phyloP scores from a whole-genome alignment of 2,113 vertebrate species.

The Synodontis membranacea region DNA sequence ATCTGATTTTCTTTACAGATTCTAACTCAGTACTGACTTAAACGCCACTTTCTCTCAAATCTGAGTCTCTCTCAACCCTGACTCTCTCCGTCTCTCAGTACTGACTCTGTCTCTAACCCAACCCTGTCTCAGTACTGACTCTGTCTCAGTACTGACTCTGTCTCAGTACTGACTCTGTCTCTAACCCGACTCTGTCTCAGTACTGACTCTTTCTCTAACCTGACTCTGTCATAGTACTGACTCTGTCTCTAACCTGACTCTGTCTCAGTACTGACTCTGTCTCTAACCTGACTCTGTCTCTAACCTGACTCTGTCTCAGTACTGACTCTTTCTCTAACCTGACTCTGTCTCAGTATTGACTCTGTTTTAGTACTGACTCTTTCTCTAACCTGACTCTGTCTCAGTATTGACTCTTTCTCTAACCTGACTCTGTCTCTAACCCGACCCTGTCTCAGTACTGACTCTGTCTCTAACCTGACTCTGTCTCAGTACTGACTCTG shows the following conservation, averaged over 20 bases:
- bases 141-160: too few relatives aligned
- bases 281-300: background rate
- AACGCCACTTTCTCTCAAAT: background rate
- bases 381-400: too few relatives aligned
- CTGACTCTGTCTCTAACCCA: too few relatives aligned
- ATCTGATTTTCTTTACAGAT: background rate
- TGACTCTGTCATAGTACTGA: background rate
- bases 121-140: background rate
- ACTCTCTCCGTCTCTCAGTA: constrained; percentile 5
- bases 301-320: background rate
- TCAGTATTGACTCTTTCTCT: background rate
- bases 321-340: background rate
- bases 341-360: background rate
- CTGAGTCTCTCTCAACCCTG: background rate
- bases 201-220: background rate
- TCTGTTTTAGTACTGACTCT: too few relatives aligned
- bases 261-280: background rate
- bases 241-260: background rate
- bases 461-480: background rate
- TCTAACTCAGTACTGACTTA: too few relatives aligned
- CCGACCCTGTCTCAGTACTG: background rate
- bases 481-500: background rate
- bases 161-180: too few relatives aligned
- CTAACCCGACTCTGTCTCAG: too few relatives aligned
- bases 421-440: background rate